phyloP scores from a whole-genome alignment of 1,140 invertebrate species.

The Nephila pilipes region DNA sequence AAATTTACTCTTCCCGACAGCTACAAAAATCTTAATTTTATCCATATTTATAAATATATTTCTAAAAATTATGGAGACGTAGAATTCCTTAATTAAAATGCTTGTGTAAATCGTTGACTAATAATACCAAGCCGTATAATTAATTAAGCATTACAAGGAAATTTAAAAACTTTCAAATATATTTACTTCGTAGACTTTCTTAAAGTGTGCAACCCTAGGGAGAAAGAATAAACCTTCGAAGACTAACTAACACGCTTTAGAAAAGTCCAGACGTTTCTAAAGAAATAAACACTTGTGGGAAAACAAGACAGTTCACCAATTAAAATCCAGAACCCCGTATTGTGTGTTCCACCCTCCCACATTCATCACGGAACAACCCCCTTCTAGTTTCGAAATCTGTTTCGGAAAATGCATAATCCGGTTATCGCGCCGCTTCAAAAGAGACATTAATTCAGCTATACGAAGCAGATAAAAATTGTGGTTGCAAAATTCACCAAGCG shows the following conservation, averaged over 20 bases:
- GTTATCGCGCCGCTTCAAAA: background rate
- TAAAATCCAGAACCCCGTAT: background rate
- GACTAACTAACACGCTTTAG: background rate
- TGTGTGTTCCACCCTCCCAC: background rate
- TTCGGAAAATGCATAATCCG: conserved; percentile 31
- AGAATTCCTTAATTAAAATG: too few species aligned
- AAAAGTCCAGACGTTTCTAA: background rate
- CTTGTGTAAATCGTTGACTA: too few species aligned
- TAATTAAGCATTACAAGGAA: too few species aligned
- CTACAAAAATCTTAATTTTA: too few species aligned
- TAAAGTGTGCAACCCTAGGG: too few species aligned
- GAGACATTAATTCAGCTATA: conserved; percentile 9
- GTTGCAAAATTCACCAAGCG: conserved; percentile 40
- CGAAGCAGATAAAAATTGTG: conserved; percentile 42
- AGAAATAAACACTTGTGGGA: background rate
- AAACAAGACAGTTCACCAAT: conserved; percentile 3
- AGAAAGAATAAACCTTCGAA: too few species aligned
- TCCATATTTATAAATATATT: too few species aligned
- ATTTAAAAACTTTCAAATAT: too few species aligned
- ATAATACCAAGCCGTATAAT: too few species aligned
- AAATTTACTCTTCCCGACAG: too few species aligned
- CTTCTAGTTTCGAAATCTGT: background rate
- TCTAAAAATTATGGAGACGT: too few species aligned
- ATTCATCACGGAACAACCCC: background rate
- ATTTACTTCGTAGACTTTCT: too few species aligned